phyloP scores from a whole-genome alignment of 2,797 vertebrate species.

The Sebastes taczanowskii region DNA sequence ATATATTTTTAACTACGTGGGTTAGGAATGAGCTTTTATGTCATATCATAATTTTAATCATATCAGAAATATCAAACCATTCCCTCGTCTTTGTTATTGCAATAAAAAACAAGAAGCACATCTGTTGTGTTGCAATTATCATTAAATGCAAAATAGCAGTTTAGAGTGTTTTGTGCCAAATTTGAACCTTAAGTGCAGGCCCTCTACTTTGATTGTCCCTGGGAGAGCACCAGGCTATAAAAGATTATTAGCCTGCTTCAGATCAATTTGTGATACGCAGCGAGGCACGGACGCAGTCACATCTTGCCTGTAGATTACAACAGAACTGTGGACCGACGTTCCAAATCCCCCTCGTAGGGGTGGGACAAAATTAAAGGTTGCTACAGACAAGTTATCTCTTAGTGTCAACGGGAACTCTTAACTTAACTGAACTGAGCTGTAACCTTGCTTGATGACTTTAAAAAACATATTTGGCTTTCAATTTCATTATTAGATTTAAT shows the following conservation, averaged over 20 bases:
- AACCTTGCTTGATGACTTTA: background rate
- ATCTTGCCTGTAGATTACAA: constrained; percentile 41
- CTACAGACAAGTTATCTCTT: constrained; percentile 5
- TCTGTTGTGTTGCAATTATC: constrained; percentile 26
- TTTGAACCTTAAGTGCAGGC: constrained; percentile 32
- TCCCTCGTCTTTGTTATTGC: constrained; percentile 10
- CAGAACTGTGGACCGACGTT: constrained; percentile 37
- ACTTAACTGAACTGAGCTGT: background rate
- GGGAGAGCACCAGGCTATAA: constrained; percentile 48
- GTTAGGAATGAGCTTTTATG: constrained; percentile 8
- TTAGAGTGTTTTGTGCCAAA: constrained; percentile 24
- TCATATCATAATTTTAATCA: background rate
- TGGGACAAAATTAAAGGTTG: constrained; percentile 22
- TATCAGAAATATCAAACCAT: background rate
- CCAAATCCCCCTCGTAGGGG: background rate
- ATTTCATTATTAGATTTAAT: background rate
- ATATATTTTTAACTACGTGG: background rate
- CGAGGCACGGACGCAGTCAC: background rate
- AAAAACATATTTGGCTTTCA: background rate
- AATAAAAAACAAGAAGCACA: constrained; percentile 23
- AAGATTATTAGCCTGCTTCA: constrained; percentile 60
- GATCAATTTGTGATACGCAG: constrained; percentile 52
- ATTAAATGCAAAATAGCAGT: constrained; percentile 38
- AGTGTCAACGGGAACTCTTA: background rate
- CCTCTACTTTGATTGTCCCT: constrained; percentile 23